A percentile compares a stretch with the other conserved stretches of the same genome.
Evolutionary conservation across 2,797 vertebrate species (phyloP).

Genomic region (Kryptolebias ocellatus): DNA sequence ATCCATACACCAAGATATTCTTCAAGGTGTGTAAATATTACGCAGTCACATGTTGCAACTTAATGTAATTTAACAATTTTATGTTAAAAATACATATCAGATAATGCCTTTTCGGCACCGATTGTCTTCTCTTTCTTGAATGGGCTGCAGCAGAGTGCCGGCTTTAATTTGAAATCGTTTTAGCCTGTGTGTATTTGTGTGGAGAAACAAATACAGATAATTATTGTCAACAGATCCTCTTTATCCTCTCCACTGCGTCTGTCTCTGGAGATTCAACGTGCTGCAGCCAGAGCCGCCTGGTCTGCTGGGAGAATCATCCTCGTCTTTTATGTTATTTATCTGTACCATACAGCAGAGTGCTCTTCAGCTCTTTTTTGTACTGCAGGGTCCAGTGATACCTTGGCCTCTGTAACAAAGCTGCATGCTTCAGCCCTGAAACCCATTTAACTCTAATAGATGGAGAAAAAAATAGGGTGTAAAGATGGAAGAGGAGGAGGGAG

Average conservation of each 20-base stretch:
- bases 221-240: slow-evolving; percentile 74
- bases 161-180: slow-evolving; percentile 65
- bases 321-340: slow-evolving; percentile 71
- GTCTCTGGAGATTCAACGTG: slow-evolving; percentile 68
- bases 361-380: slow-evolving; percentile 49
- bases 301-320: slow-evolving; percentile 67
- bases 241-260: slow-evolving; percentile 62
- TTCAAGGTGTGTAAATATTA: slow-evolving; percentile 25
- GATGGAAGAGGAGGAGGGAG: slow-evolving; percentile 33
- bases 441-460: slow-evolving; percentile 40
- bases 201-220: slow-evolving; percentile 80
- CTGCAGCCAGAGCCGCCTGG: slow-evolving; percentile 60
- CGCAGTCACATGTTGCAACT: slow-evolving; percentile 34
- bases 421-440: slow-evolving; percentile 42
- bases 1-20: slow-evolving; percentile 1
- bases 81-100: not conserved
- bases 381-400: slow-evolving; percentile 38
- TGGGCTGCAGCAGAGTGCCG: slow-evolving; percentile 37
- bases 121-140: slow-evolving; percentile 51
- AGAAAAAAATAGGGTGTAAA: slow-evolving; percentile 35
- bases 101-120: slow-evolving; percentile 52
- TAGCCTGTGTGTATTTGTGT: slow-evolving; percentile 64
- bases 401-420: slow-evolving; percentile 64
- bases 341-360: slow-evolving; percentile 54
- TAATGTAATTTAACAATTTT: slow-evolving; percentile 25